These are phyloP conservation scores for Leptoteleia sp. DNA, from an alignment of 1,140 invertebrate genomes.

Conservation along the genomic window DNA sequence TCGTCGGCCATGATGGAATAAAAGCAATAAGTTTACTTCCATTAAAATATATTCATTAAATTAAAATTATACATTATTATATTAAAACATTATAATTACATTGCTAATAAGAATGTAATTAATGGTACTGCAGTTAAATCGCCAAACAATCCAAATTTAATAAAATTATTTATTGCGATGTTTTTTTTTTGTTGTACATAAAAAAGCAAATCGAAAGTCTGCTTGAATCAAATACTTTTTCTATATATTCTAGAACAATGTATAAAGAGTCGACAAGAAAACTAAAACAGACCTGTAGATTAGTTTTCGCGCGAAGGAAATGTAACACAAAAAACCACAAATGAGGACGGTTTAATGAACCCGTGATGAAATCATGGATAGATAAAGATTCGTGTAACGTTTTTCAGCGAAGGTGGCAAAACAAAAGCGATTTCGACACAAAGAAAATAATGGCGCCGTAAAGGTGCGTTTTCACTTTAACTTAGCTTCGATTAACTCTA, in stretches of 20 bases:
- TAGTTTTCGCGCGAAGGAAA: background rate
- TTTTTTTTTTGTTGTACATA: too few relatives aligned
- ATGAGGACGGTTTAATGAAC: slow-evolving; percentile 2
- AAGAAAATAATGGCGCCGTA: slow-evolving; percentile 43
- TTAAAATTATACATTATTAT: slow-evolving; percentile 24
- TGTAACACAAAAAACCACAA: background rate
- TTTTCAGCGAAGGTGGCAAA: slow-evolving; percentile 24
- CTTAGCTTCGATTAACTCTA: too few relatives aligned
- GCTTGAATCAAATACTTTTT: too few relatives aligned
- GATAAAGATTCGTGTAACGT: slow-evolving; percentile 3
- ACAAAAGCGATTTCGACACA: slow-evolving; percentile 24
- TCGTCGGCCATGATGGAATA: slow-evolving; percentile 72
- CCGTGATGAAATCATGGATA: slow-evolving; percentile 10
- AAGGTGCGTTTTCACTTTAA: slow-evolving; percentile 47
- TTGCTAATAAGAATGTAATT: too few relatives aligned
- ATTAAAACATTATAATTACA: too few relatives aligned
- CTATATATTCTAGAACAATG: too few relatives aligned
- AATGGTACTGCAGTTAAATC: too few relatives aligned
- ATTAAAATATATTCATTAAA: slow-evolving; percentile 39
- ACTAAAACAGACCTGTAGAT: too few relatives aligned
- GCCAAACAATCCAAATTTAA: too few relatives aligned
- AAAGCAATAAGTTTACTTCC: slow-evolving; percentile 39
- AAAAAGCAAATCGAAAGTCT: too few relatives aligned
- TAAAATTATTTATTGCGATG: too few relatives aligned
- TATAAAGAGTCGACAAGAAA: too few relatives aligned